Conservation (phyloP, 2,113 vertebrate genomes). For the Vulpes lagopus region DNA sequence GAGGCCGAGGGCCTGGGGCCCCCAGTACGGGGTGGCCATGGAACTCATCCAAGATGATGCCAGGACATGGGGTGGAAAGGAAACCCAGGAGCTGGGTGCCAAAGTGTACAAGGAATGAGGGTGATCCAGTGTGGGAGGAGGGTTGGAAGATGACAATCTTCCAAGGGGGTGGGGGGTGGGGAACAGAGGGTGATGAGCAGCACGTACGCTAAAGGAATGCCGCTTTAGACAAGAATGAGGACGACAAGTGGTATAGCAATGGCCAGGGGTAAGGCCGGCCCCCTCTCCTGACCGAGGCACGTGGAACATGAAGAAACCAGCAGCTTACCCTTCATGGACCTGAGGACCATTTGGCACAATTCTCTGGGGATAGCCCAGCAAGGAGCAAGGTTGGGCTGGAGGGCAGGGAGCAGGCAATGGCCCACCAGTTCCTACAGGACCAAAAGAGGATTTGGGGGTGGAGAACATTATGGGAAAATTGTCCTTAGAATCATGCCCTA, state of each 20-base stretch:
- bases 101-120: neutral
- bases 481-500: neutral
- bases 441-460: neutral
- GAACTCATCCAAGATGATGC: neutral
- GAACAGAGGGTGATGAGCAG: neutral
- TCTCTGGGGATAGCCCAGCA: neutral
- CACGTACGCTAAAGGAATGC: neutral
- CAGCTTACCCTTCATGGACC: neutral
- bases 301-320: neutral
- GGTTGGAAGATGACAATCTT: neutral
- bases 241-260: fast-evolving
- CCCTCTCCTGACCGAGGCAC: neutral
- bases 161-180: no score
- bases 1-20: neutral
- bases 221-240: neutral
- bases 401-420: neutral
- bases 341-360: neutral
- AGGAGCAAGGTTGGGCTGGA: neutral
- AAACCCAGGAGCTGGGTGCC: neutral
- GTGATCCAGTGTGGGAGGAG: no score
- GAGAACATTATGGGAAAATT: neutral
- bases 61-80: neutral
- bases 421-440: neutral
- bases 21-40: neutral
- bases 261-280: neutral